Evolutionary conservation across 2,888 invertebrate species (phyloP).

Genomic region (Melitaea athalia): DNA sequence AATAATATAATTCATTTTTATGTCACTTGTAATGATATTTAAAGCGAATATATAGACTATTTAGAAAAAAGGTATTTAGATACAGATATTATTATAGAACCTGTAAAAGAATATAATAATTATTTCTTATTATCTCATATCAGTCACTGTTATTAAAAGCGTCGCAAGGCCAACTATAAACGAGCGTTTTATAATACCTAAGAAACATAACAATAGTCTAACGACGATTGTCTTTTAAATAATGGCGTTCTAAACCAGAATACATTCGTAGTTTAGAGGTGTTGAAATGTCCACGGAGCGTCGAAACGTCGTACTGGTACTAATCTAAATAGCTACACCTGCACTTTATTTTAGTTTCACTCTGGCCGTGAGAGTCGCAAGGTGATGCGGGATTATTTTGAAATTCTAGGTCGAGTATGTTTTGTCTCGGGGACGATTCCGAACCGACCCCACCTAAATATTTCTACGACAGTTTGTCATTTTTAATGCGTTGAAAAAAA

Average conservation of each 20-base stretch:
- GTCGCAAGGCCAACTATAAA: constrained; percentile 28
- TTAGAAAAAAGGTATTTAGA: not conserved
- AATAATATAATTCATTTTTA: not conserved
- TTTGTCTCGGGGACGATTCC: constrained; percentile 75
- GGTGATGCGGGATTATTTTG: constrained; percentile 78
- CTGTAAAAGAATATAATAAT: constrained; percentile 12
- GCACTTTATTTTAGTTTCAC: constrained; percentile 73
- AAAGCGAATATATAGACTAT: no score
- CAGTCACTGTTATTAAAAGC: constrained; percentile 34
- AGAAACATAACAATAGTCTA: constrained; percentile 32
- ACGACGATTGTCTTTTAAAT: constrained; percentile 21
- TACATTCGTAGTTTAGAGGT: constrained; percentile 23
- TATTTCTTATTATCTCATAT: constrained; percentile 27
- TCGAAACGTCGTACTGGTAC: constrained; percentile 25
- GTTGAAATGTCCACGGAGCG: constrained; percentile 30
- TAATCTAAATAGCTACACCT: constrained; percentile 67
- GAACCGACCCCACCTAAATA: constrained; percentile 47
- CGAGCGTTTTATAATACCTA: constrained; percentile 27
- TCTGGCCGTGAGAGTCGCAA: constrained; percentile 70
- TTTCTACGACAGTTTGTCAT: constrained; percentile 48
- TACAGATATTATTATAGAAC: constrained; percentile 7
- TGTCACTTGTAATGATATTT: no score
- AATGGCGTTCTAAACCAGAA: not conserved
- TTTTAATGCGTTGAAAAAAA: constrained; percentile 25
- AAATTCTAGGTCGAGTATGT: constrained; percentile 76